A percentile compares a stretch with the other conserved stretches of the same genome.
These are phyloP conservation scores for Lithophane leautieri DNA, from an alignment of 2,888 invertebrate genomes.

Conservation along the genomic window DNA sequence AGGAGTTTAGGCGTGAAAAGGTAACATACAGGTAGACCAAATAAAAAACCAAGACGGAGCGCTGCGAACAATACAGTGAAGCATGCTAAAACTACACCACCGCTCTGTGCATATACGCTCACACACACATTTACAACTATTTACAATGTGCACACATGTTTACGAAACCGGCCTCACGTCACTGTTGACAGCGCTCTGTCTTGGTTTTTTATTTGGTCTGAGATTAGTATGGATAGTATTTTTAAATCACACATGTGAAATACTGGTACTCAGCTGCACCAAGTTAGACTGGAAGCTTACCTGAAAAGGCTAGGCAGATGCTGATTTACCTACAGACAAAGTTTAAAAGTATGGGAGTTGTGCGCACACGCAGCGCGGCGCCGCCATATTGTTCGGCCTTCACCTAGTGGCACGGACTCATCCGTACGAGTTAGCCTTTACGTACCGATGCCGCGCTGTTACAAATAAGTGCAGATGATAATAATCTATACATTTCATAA, in stretches of 20 bases:
- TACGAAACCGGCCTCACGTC: no score
- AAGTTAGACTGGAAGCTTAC: background rate
- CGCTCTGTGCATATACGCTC: no score
- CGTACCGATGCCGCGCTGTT: background rate
- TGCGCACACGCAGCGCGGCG: slow-evolving; percentile 60
- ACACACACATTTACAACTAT: no score
- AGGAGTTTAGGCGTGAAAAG: no score
- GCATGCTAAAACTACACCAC: no score
- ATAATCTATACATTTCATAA: no score
- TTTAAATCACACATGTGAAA: background rate
- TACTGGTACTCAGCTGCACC: background rate
- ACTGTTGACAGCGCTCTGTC: no score
- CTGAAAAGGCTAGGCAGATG: background rate
- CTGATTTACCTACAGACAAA: background rate
- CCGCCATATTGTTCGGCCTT: slow-evolving; percentile 67
- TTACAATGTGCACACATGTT: no score
- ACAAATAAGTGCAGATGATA: slow-evolving; percentile 8
- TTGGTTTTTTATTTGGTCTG: no score
- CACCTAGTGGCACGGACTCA: slow-evolving; percentile 67
- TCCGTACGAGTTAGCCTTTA: slow-evolving; percentile 58
- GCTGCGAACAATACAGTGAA: no score
- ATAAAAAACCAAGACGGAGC: no score
- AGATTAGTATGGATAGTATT: background rate
- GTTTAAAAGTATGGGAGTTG: slow-evolving; percentile 15
- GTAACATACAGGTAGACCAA: no score